A percentile compares a stretch with the other conserved stretches of the same genome.
These are phyloP conservation scores for Drosophila picticornis DNA, from an alignment of 2,888 invertebrate species.

Conservation along the genomic window DNA sequence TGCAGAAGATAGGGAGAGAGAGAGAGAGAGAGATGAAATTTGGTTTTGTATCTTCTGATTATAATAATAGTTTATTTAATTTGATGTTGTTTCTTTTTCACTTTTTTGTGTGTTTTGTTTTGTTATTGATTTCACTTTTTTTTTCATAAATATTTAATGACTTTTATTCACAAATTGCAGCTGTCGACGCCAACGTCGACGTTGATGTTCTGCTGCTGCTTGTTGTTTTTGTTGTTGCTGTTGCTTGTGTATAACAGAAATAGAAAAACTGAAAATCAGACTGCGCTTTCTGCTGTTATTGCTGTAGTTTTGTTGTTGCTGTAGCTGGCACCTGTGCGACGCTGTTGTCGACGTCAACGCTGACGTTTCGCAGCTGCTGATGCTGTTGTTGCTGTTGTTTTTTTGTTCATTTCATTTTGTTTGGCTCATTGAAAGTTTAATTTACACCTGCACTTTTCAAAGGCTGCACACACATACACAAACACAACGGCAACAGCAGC, in stretches of 20 bases:
- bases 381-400: conserved; percentile 28
- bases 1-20: conserved; percentile 5
- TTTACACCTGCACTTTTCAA: conserved; percentile 61
- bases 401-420: conserved; percentile 26
- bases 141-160: conserved; percentile 58
- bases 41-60: conserved; percentile 21
- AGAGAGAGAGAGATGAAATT: conserved; percentile 1
- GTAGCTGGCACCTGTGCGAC: conserved; percentile 50
- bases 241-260: conserved; percentile 62
- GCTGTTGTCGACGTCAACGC: conserved; percentile 46
- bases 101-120: conserved; percentile 35
- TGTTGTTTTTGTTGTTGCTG: conserved; percentile 14
- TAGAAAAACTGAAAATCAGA: conserved; percentile 45
- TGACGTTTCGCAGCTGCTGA: conserved; percentile 57
- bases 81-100: conserved; percentile 29
- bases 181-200: conserved; percentile 14
- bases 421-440: conserved; percentile 53
- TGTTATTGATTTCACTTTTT: conserved; percentile 79
- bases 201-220: conserved; percentile 15
- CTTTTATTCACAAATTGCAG: conserved; percentile 56
- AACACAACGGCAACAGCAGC: conserved; percentile 1
- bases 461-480: conserved; percentile 1
- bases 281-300: conserved; percentile 24
- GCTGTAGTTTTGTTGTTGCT: conserved; percentile 5
- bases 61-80: conserved; percentile 43